These are phyloP conservation scores for Eupithecia exiguata DNA, from an alignment of 2,888 invertebrate species.

Conservation along the genomic window DNA sequence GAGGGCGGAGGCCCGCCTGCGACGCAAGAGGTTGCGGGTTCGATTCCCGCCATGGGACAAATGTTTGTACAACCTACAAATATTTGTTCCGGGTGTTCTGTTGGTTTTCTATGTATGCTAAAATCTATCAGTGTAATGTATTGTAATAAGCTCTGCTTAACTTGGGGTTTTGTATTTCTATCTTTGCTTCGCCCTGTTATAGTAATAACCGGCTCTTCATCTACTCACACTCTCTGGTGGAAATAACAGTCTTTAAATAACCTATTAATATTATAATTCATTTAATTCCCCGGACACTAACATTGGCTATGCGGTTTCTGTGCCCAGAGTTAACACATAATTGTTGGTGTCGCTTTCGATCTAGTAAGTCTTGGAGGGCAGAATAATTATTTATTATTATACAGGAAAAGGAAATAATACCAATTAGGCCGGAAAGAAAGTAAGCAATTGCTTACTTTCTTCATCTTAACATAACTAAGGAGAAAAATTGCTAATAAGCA, in stretches of 20 bases:
- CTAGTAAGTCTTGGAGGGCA: conserved; percentile 1
- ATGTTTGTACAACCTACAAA: too few species aligned
- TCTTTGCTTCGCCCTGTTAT: neutral
- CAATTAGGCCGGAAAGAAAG: neutral
- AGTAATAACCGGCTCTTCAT: neutral
- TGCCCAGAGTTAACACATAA: neutral
- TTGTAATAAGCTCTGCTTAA: too few species aligned
- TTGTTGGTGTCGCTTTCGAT: conserved; percentile 11
- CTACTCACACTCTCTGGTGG: neutral
- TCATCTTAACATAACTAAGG: too few species aligned
- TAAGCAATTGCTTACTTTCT: neutral
- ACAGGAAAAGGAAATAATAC: neutral
- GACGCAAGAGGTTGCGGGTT: too few species aligned
- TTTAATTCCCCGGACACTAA: conserved; percentile 1
- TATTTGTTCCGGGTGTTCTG: too few species aligned
- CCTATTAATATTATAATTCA: neutral
- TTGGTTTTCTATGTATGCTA: too few species aligned
- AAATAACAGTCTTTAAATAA: neutral
- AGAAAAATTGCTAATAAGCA: too few species aligned
- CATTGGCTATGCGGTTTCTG: neutral
- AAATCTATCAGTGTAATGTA: too few species aligned
- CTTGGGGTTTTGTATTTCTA: neutral
- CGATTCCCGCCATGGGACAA: too few species aligned
- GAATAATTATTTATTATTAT: conserved; percentile 3
- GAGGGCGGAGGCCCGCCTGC: too few species aligned